phyloP scores from a whole-genome alignment of 2,888 invertebrate species.

The Dascillus cervinus region DNA sequence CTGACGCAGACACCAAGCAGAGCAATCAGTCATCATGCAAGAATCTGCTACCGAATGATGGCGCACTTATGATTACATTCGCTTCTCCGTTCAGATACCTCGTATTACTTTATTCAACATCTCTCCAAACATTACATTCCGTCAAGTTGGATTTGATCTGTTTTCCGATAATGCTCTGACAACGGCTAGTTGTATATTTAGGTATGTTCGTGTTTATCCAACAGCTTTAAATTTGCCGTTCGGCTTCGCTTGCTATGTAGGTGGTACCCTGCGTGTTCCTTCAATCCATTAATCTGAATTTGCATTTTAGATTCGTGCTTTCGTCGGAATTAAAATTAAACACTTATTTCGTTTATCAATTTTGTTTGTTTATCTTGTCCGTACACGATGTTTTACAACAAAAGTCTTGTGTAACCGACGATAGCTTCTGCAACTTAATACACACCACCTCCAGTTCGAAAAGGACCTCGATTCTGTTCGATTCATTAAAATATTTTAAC shows the following conservation, averaged over 20 bases:
- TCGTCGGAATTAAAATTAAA: conserved; percentile 39
- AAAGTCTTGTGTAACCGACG: conserved; percentile 33
- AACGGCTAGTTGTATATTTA: conserved; percentile 43
- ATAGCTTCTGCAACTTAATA: too few relatives aligned
- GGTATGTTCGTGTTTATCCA: conserved; percentile 44
- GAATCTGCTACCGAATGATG: conserved; percentile 21
- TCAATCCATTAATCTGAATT: conserved; percentile 36
- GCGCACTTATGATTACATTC: too few relatives aligned
- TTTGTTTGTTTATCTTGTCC: conserved; percentile 32
- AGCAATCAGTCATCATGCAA: conserved; percentile 23
- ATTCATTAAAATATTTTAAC: too few relatives aligned
- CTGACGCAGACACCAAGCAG: conserved; percentile 28
- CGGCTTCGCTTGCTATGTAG: conserved; percentile 32
- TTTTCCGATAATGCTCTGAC: conserved; percentile 41
- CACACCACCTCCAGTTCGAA: too few relatives aligned
- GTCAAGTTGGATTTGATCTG: conserved; percentile 39
- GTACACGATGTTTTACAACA: conserved; percentile 28
- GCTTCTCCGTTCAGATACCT: too few relatives aligned
- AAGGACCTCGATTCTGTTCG: too few relatives aligned
- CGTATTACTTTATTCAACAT: too few relatives aligned
- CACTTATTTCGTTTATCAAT: conserved; percentile 39
- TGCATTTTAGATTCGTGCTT: conserved; percentile 42
- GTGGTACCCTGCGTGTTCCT: conserved; percentile 27
- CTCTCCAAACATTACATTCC: conserved; percentile 27
- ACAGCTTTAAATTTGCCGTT: conserved; percentile 41